Base-by-base conservation (phyloP, 1,140 invertebrate species). In the Drosophila bocki region DNA sequence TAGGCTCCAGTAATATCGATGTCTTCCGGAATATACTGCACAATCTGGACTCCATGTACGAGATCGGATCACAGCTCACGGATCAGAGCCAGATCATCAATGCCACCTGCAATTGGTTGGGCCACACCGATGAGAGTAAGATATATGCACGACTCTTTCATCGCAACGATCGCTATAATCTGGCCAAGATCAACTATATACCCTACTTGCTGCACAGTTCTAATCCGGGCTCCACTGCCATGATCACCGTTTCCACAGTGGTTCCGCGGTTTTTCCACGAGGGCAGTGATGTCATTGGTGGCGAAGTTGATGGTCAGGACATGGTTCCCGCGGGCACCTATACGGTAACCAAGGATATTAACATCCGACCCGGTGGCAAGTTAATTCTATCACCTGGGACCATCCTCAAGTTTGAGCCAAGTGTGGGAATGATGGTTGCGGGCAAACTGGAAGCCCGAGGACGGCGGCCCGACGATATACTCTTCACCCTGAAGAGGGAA, bases 391-490 rank as follows among this genome's bases (percentile, higher is more conserved):
- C 97, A 42, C 96, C 97, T 2, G 98, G 98, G 0, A 98, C 98
- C 0, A 97, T 95, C 0, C 93, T 99, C 3, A 95, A 95, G 75
- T 98, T 98, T 93, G 96, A 97, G 51, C 96, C 98, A 48, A 96
- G 97, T 37, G 96, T 99, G 45, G 99, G 99, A 15, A 98, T 99
- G 94, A 98, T 99, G 96, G 96, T 99, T 4, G 97, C 98, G 41
- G 98, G 98, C 7, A 96, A 96, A 90, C 92, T 99, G 37, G 97
- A 98, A 80, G 97, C 97, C 1, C 94, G 95, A 78, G 97, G 97
- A 1, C 95, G 95, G 60, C 93, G 95, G 29, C 96, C 96, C 0
- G 96, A 95, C 80, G 96, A 97, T 82, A 97, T 97, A 61, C 94
- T 95, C 50, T 95, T 97, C 78, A 97, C 96, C 2, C 91, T 97